phyloP scores from a whole-genome alignment of 2,888 invertebrate species.

The Trissoscelio sp. region DNA sequence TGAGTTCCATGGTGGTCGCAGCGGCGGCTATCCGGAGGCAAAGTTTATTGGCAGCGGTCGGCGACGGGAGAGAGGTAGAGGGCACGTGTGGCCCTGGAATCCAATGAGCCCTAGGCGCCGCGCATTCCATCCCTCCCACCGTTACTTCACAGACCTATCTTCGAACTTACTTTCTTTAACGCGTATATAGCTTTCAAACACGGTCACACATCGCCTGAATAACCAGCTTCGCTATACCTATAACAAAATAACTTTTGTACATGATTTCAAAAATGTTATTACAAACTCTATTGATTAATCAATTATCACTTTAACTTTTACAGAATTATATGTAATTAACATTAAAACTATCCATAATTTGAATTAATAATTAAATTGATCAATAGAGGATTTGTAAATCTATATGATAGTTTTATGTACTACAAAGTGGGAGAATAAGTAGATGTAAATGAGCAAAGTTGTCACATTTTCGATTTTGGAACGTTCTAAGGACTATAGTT shows the following conservation, averaged over 20 bases:
- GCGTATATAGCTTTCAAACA: conserved; percentile 74
- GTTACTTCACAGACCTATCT: conserved; percentile 72
- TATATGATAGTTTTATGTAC: too few relatives aligned
- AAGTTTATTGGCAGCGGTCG: conserved; percentile 80
- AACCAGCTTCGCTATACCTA: conserved; percentile 47
- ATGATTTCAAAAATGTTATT: neutral
- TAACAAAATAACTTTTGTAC: conserved; percentile 49
- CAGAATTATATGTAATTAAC: too few relatives aligned
- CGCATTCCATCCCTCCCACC: conserved; percentile 84
- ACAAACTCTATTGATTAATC: neutral
- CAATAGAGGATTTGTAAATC: too few relatives aligned
- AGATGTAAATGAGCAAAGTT: too few relatives aligned
- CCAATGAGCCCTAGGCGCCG: conserved; percentile 85
- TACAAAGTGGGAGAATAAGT: too few relatives aligned
- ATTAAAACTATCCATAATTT: too few relatives aligned
- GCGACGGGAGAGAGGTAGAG: conserved; percentile 79
- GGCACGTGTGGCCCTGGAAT: conserved; percentile 84
- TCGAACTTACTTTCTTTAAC: conserved; percentile 76
- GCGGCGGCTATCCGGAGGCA: conserved; percentile 79
- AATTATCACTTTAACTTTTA: neutral
- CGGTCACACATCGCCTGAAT: conserved; percentile 65
- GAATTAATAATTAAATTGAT: too few relatives aligned
- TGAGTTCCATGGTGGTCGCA: conserved; percentile 83
- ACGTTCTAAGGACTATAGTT: too few relatives aligned
- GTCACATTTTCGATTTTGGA: too few relatives aligned